Percentiles rank a stretch among this genome's conserved stretches.
Conservation (phyloP, 2,113 vertebrate genomes). For the Xiphias gladius region DNA sequence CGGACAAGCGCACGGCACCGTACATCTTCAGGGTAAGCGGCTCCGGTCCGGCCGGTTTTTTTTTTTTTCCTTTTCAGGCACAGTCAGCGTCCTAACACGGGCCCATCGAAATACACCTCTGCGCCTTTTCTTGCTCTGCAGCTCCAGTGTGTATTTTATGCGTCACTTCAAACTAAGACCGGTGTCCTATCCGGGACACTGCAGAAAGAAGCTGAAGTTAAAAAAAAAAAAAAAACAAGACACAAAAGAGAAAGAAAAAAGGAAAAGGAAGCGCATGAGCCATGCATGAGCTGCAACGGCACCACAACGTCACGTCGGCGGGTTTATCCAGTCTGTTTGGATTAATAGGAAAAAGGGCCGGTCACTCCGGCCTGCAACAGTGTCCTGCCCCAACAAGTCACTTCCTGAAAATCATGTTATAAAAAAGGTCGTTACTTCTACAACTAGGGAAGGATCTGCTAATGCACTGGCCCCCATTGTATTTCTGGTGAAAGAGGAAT, state of each 20-base stretch:
- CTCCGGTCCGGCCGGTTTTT: neutral
- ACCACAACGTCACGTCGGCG: no score
- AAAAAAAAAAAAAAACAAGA: neutral
- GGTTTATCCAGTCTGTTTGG: no score
- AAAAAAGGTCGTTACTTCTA: no score
- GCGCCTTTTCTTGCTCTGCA: constrained; percentile 4
- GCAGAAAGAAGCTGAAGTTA: neutral
- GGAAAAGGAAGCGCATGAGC: no score
- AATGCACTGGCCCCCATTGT: neutral
- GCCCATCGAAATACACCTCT: no score
- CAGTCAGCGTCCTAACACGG: no score
- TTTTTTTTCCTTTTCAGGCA: no score
- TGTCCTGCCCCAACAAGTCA: neutral
- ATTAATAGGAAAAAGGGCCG: no score
- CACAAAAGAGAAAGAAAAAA: no score
- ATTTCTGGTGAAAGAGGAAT: neutral
- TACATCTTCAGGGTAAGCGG: constrained; percentile 94
- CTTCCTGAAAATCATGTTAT: neutral
- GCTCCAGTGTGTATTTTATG: neutral
- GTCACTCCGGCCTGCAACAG: neutral
- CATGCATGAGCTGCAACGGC: neutral
- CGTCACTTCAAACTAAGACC: no score
- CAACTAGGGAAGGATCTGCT: neutral
- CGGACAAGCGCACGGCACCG: constrained; percentile 96
- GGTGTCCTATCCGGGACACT: no score